A percentile compares a stretch with the other conserved stretches of the same genome.
These are phyloP conservation scores for human DNA, from an alignment of 2,113 vertebrate genomes.

Conservation along the genomic window GRCh38 chr6:120787501-120788000, in stretches of 20 bases:
- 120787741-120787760: not conserved
- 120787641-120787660: not conserved
- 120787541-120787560: not conserved
- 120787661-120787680: not conserved
- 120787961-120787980: not conserved
- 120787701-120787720: not conserved
- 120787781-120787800: not conserved
- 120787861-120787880: not conserved
- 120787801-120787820: not conserved
- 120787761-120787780: not conserved
- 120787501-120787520: not conserved
- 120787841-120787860: not conserved
- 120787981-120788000: not conserved
- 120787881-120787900: not conserved
- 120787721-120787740: not conserved
- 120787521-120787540: not conserved
- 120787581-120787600: not conserved
- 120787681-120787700: not conserved
- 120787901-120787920: not conserved
- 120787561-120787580: not conserved
- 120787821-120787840: not conserved
- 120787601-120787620: not conserved
- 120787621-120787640: not conserved
- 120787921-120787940: not conserved
- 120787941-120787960: not conserved